phyloP scores from a whole-genome alignment of 2,888 invertebrate genomes.

The Daptonema setosum region DNA sequence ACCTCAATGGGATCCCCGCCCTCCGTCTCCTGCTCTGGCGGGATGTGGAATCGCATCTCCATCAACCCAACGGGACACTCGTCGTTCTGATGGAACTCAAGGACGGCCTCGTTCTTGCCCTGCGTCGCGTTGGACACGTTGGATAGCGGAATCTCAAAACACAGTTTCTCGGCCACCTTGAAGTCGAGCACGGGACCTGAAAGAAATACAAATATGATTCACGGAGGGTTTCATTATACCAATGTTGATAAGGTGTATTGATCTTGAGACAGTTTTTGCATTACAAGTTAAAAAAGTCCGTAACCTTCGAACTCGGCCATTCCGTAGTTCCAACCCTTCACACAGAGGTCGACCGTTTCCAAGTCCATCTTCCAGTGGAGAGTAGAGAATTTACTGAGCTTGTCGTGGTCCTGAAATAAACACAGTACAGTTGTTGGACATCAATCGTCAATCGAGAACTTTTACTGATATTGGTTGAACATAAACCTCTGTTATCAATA shows the following conservation, averaged over 20 bases:
- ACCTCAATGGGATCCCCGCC: constrained; percentile 61
- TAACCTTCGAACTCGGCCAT: constrained; percentile 65
- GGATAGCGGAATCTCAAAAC: constrained; percentile 47
- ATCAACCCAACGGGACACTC: constrained; percentile 85
- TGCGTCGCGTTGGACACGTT: constrained; percentile 86
- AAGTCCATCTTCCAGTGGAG: constrained; percentile 54
- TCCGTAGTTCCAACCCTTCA: constrained; percentile 99
- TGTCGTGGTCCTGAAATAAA: constrained; percentile 81
- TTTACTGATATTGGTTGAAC: too few relatives aligned
- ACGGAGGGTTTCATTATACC: too few relatives aligned
- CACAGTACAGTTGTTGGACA: too few relatives aligned
- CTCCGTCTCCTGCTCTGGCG: constrained; percentile 38
- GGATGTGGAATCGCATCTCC: constrained; percentile 95
- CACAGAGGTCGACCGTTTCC: constrained; percentile 67
- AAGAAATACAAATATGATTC: not conserved
- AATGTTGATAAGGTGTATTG: too few relatives aligned
- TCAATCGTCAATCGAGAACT: too few relatives aligned
- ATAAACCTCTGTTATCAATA: too few relatives aligned
- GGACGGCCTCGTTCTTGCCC: constrained; percentile 88
- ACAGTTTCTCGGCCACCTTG: constrained; percentile 16
- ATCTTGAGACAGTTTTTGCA: too few relatives aligned
- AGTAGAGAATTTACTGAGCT: constrained; percentile 66
- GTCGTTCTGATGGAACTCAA: constrained; percentile 72
- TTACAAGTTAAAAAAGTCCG: too few relatives aligned
- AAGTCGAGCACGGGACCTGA: constrained; percentile 17